These are phyloP conservation scores for Nymphalis urticae DNA, from an alignment of 2,888 invertebrate species.

Conservation along the genomic window DNA sequence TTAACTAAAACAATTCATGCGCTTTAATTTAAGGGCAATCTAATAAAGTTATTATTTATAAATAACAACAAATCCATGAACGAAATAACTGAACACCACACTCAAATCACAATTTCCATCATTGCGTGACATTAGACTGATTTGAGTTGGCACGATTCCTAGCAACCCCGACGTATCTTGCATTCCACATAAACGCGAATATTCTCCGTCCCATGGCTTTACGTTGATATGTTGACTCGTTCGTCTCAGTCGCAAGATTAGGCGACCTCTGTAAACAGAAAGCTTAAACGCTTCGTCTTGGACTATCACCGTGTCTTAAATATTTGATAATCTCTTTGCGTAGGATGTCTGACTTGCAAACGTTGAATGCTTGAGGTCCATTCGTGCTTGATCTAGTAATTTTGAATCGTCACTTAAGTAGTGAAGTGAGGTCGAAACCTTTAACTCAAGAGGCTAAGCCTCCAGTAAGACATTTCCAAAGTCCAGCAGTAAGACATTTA, in stretches of 20 bases:
- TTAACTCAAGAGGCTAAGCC: too few relatives aligned
- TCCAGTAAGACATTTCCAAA: too few relatives aligned
- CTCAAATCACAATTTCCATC: slow-evolving; percentile 29
- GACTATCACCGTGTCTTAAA: slow-evolving; percentile 20
- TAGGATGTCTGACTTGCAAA: slow-evolving; percentile 12
- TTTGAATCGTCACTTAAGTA: too few relatives aligned
- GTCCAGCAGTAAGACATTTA: too few relatives aligned
- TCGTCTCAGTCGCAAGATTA: slow-evolving; percentile 31
- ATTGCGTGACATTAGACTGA: slow-evolving; percentile 30
- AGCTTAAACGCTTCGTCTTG: slow-evolving; percentile 20
- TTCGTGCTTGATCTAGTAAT: neutral
- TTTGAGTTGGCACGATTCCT: slow-evolving; percentile 34
- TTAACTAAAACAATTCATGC: too few relatives aligned
- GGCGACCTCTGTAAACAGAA: slow-evolving; percentile 19
- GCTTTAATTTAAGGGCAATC: too few relatives aligned
- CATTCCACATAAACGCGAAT: slow-evolving; percentile 6
- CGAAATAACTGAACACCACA: slow-evolving; percentile 14
- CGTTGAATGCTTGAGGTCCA: neutral
- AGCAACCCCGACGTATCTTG: slow-evolving; percentile 11
- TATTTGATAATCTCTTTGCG: slow-evolving; percentile 24
- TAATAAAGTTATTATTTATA: too few relatives aligned
- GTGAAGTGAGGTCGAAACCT: too few relatives aligned
- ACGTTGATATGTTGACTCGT: slow-evolving; percentile 15
- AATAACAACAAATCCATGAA: neutral
- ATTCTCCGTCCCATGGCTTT: slow-evolving; percentile 13